phyloP scores from a whole-genome alignment of 2,888 invertebrate genomes.

The Boloria selene region DNA sequence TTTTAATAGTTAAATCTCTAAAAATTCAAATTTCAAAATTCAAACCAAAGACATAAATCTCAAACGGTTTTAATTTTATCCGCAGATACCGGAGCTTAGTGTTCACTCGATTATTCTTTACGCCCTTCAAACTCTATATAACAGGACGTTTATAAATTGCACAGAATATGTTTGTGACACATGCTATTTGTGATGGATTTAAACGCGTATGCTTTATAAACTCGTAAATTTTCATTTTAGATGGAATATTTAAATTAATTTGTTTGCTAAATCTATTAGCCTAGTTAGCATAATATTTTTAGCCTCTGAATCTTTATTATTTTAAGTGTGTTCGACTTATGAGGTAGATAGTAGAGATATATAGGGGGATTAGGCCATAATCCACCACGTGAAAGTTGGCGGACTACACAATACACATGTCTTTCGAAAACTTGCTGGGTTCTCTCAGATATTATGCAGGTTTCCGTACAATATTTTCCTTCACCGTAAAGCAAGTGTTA shows the following conservation, averaged over 20 bases:
- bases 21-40: neutral
- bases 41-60: constrained; percentile 4
- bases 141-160: constrained; percentile 35
- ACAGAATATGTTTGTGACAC: constrained; percentile 15
- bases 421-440: too few species aligned
- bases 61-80: constrained; percentile 31
- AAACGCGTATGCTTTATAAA: neutral
- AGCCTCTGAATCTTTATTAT: too few species aligned
- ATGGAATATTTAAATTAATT: neutral
- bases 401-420: too few species aligned
- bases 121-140: constrained; percentile 36
- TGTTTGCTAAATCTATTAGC: too few species aligned
- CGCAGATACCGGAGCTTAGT: constrained; percentile 25
- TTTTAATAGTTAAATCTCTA: neutral
- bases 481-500: too few species aligned
- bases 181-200: constrained; percentile 19
- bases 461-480: too few species aligned
- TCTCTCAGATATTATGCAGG: too few species aligned
- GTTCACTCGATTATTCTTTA: constrained; percentile 39
- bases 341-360: too few species aligned
- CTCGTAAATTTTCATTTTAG: neutral
- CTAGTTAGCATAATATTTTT: too few species aligned
- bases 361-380: too few species aligned
- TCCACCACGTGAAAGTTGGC: too few species aligned
- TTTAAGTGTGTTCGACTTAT: too few species aligned